Percentiles rank a stretch among this genome's conserved stretches.
These are phyloP conservation scores for Ictidomys tridecemlineatus DNA, from an alignment of 2,113 vertebrate species.

Conservation along the genomic window DNA sequence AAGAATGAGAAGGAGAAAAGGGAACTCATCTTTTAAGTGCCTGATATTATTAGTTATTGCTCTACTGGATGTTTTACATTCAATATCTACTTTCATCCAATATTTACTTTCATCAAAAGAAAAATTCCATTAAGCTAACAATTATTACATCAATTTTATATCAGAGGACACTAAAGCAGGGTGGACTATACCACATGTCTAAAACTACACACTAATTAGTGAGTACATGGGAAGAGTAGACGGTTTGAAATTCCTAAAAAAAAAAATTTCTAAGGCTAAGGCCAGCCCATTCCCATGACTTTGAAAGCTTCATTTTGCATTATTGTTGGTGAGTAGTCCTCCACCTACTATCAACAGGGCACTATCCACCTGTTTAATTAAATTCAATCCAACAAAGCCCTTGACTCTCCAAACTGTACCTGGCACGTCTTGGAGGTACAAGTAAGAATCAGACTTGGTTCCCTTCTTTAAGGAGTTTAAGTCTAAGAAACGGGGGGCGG, in stretches of 20 bases:
- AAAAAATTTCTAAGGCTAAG: background rate
- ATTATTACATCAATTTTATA: background rate
- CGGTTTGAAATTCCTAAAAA: background rate
- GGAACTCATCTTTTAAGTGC: background rate
- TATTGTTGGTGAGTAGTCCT: background rate
- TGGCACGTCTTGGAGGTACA: background rate
- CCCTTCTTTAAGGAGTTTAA: background rate
- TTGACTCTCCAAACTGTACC: background rate
- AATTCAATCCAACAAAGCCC: background rate
- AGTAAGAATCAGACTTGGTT: background rate
- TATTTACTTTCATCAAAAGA: constrained; percentile 9
- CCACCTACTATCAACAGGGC: background rate
- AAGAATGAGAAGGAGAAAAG: background rate
- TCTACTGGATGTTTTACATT: background rate
- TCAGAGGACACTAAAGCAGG: background rate
- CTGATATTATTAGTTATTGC: background rate
- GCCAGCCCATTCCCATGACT: background rate
- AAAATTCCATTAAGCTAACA: background rate
- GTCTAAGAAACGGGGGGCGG: background rate
- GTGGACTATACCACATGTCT: background rate
- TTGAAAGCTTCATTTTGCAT: background rate
- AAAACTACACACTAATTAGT: background rate
- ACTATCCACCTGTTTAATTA: background rate
- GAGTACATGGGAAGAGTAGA: background rate
- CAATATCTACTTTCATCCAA: background rate